Evolutionary conservation across 2,797 vertebrate genomes (phyloP).

Genomic region (Darevskia mixta): DNA sequence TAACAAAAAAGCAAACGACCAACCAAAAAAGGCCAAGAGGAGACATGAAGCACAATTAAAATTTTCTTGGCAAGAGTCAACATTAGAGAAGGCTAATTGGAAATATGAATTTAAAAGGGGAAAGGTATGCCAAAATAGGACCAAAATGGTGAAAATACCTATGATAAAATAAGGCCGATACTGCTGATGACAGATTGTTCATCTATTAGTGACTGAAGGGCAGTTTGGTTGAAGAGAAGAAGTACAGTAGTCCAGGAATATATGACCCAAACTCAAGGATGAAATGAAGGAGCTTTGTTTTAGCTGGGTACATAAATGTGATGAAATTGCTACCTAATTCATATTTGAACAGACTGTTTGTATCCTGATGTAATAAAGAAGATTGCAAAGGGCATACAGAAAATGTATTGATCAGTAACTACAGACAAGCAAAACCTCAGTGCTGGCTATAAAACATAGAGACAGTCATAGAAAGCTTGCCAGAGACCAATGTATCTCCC

Average conservation of each 20-base stretch:
- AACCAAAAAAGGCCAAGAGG: constrained; percentile 2
- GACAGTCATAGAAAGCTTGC: neutral
- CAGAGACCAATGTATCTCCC: neutral
- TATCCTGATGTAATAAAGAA: neutral
- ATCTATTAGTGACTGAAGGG: neutral
- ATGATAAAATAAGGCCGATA: constrained; percentile 22
- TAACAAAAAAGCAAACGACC: neutral
- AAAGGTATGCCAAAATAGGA: neutral
- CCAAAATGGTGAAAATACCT: constrained; percentile 5
- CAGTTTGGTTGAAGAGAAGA: neutral
- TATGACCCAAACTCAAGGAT: neutral
- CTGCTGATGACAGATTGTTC: neutral
- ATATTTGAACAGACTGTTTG: neutral
- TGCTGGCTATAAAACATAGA: neutral
- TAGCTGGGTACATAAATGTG: neutral
- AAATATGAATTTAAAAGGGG: constrained; percentile 26
- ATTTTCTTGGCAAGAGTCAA: constrained; percentile 16
- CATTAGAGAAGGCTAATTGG: neutral
- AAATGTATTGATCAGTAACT: neutral
- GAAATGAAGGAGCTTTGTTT: constrained; percentile 16
- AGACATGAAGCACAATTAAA: neutral
- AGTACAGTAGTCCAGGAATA: neutral
- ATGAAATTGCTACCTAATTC: neutral
- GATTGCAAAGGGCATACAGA: neutral
- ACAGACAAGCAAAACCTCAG: neutral